These are phyloP conservation scores for Marronus borbonicus DNA, from an alignment of 2,888 invertebrate genomes.

Conservation along the genomic window DNA sequence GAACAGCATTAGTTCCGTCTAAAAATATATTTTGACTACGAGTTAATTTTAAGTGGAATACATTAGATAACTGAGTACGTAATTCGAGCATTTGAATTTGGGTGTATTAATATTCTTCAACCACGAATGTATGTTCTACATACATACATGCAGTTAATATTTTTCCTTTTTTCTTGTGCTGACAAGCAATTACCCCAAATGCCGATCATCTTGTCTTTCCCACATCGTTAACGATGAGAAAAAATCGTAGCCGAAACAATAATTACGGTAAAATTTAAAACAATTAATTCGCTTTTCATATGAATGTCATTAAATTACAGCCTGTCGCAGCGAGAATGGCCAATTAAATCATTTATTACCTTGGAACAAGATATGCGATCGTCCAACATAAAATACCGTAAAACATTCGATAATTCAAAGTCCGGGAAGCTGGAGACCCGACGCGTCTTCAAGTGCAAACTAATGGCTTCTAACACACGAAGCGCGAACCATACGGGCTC, in stretches of 20 bases:
- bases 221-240: conserved; percentile 26
- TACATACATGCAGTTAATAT: no score
- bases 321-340: conserved; percentile 10
- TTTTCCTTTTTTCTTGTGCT: not conserved
- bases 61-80: no score
- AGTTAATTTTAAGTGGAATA: no score
- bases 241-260: conserved; percentile 29
- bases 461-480: conserved; percentile 44
- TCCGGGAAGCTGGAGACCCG: not conserved
- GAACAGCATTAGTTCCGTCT: no score
- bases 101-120: no score
- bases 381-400: not conserved
- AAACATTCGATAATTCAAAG: conserved; percentile 26
- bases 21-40: no score
- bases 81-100: no score
- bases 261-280: conserved; percentile 33
- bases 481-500: conserved; percentile 36
- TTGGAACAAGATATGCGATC: not conserved
- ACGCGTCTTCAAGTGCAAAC: not conserved
- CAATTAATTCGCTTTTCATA: conserved; percentile 35
- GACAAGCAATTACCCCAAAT: conserved; percentile 6
- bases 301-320: conserved; percentile 37
- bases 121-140: no score
- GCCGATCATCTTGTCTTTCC: not conserved
- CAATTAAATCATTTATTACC: conserved; percentile 39